These are phyloP conservation scores for Phaenicophaeus curvirostris DNA, from an alignment of 2,797 vertebrate species.

Conservation along the genomic window DNA sequence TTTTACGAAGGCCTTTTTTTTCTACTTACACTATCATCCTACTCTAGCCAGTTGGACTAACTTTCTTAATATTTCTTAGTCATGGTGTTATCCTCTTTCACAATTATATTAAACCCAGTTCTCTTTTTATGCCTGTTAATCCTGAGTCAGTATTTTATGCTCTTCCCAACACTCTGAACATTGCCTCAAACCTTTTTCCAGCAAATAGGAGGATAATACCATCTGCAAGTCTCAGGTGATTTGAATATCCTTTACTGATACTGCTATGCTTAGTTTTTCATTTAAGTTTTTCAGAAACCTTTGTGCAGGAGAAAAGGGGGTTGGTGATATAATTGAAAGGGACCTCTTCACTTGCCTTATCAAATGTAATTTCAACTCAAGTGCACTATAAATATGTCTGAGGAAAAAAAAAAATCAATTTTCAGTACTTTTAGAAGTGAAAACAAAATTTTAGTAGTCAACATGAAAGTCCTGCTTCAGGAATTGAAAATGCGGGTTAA, in stretches of 20 bases:
- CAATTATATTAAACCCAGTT: background rate
- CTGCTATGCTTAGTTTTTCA: background rate
- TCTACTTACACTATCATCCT: background rate
- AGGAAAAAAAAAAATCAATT: background rate
- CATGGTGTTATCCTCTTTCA: background rate
- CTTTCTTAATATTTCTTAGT: background rate
- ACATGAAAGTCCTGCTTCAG: conserved; percentile 4
- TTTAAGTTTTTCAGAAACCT: background rate
- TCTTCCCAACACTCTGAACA: background rate
- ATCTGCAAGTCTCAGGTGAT: background rate
- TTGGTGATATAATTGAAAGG: conserved; percentile 2
- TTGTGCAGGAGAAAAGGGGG: background rate
- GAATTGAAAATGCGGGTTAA: conserved; percentile 25
- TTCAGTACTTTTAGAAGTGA: conserved; percentile 28
- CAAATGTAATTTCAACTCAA: conserved; percentile 29
- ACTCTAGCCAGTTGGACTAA: background rate
- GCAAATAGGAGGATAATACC: background rate
- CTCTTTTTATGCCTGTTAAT: background rate
- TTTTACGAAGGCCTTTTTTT: background rate
- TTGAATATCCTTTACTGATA: background rate
- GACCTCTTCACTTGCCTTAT: conserved; percentile 3
- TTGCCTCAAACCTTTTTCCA: background rate
- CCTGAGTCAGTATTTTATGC: background rate
- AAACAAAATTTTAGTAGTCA: conserved; percentile 16
- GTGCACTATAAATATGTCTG: background rate